Evolutionary conservation across 1,140 invertebrate genomes (phyloP), one percentile per base, ranked within the genome.

Genomic region (Fopius arisanus): DNA sequence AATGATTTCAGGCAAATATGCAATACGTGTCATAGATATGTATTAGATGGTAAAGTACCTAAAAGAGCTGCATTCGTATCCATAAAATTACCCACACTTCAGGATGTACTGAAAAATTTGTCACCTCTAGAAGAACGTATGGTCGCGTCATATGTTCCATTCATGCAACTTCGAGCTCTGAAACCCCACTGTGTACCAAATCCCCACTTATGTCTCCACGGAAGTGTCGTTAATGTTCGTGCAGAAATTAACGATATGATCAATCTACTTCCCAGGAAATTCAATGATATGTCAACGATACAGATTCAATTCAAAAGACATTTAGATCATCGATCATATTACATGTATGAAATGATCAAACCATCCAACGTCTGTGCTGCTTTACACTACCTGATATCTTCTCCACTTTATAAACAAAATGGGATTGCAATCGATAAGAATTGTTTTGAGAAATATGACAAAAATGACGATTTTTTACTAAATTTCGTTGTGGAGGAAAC

Each of bases 191-290:
- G 28, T 78, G n/a, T 12, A 43, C 4, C 10, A 37, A 75, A 78
- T 71, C 37, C 75, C 41, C 75, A 76, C 63, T 54, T 77, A 59
- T 71, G 59, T 1, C 67, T 77, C 16, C 70, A 77, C 66, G 73
- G 75, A 1, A 75, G 77, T 66, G 54, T 77, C 62, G 75, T 75
- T 3, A 78, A 76, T 65, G 74, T 78, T 33, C 28, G 23, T 26
- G 63, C 75, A n/a, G 75, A 78, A 37, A 66, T 78, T 54, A 73
- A 78, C 71, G 73, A 76, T 14, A 75, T 78, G 72, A 33, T 77
- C 14, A 40, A 75, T 23, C 28, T 77, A 48, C 63, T 78, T 31
- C 75, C 75, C 33, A 21, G 77, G 26, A 70, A 28, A 43, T 77
- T 78, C 70, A 43, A 75, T 71, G 43, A 73, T 16, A 73, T 78